Base-by-base conservation (phyloP, 2,113 vertebrate species). In the Lophius piscatorius region DNA sequence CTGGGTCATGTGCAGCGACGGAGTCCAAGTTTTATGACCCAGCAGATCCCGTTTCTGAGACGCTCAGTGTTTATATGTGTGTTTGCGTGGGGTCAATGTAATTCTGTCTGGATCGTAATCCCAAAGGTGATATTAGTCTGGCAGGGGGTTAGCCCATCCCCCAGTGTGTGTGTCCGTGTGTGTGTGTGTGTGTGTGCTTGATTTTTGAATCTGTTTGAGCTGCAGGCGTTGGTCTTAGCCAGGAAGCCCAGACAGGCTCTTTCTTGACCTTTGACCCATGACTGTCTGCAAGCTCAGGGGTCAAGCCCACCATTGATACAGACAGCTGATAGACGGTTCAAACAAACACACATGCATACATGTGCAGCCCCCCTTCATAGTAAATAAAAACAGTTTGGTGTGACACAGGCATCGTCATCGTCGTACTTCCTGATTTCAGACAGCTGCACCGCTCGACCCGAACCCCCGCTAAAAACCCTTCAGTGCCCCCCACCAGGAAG, bases 121-220 rank as follows among this genome's bases (percentile, higher is more conserved):
- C 91, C 90, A 86, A 71, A 91, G 90, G 89, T 90, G 87, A 91
- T 85, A 91, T 92, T 89, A 88, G 90, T 89, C 83, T 88, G 84
- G 80, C 31, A 57, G 71, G 74, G 81, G 57, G 62, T n/a, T 21
- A 33, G 45, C 72, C 83, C 76, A 41, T 67, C 87, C 79, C 49
- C 85, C 81, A 52, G n/a, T 22, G 38, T 47, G n/a, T 47, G 21
- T 41, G 41, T 52, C 21, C 72, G 51, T 60, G 44, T 26, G 28
- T 52, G 49, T 48, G 21, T 78, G 42, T 51, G 20, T 38, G 40
- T 55, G 51, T 33, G 11, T 26, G 48, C 29, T n/a, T n/a, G n/a
- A 20, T 67, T 11, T 45, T 3, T 62, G 33, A 57, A 21, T 64
- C 50, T 59, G 31, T 47, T 17, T 76, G 66, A 66, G 78, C 75